A percentile compares a stretch with the other conserved stretches of the same genome.
Conservation (phyloP, 2,797 vertebrate species). For the Lophotriccus pileatus region DNA sequence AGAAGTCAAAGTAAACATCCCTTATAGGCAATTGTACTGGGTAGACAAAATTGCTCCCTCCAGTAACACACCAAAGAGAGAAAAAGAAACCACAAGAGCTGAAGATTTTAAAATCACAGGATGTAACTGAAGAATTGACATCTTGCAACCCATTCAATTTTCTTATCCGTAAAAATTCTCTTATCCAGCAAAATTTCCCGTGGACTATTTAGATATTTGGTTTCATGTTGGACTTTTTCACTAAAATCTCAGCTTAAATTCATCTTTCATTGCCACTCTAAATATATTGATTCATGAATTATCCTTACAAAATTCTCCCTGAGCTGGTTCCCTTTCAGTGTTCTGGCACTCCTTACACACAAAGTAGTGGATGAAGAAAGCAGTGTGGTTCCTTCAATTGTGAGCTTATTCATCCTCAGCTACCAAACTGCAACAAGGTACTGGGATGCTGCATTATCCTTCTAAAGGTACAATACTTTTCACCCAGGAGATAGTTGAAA, state of each 20-base stretch:
- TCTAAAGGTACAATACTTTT: not conserved
- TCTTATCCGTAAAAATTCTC: not conserved
- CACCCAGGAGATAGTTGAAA: not conserved
- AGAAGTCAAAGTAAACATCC: not conserved
- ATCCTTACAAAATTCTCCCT: not conserved
- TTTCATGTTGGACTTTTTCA: not conserved
- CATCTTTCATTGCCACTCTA: not conserved
- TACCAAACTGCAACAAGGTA: not conserved
- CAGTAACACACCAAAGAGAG: not conserved
- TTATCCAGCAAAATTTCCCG: not conserved
- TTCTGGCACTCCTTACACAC: not conserved
- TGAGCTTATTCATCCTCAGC: not conserved
- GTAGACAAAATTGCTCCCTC: not conserved
- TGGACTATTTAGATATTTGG: rapidly evolving
- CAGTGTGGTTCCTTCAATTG: not conserved
- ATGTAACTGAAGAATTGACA: not conserved
- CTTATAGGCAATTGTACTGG: not conserved
- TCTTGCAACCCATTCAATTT: rapidly evolving
- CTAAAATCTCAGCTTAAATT: not conserved
- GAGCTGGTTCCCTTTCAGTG: not conserved
- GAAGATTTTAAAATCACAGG: not conserved
- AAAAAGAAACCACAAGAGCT: not conserved
- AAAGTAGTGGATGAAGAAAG: not conserved
- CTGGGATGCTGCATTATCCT: not conserved
- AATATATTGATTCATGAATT: not conserved